These are phyloP conservation scores for Myiotriccus ornatus DNA, from an alignment of 2,797 vertebrate genomes.

Conservation along the genomic window DNA sequence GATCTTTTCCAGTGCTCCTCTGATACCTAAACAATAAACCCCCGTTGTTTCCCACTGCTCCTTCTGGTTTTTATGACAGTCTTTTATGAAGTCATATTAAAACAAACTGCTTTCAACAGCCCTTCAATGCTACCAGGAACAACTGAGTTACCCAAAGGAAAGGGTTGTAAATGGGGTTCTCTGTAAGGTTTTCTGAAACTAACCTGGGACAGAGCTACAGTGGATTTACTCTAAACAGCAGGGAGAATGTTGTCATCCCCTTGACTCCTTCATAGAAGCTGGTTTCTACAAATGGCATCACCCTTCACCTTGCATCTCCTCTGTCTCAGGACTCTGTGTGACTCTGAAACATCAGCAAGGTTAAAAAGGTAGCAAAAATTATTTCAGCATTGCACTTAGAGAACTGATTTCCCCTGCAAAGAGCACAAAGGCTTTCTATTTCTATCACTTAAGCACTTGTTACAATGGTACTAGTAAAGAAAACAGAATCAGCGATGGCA, in stretches of 20 bases:
- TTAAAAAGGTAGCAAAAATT: neutral
- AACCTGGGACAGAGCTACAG: neutral
- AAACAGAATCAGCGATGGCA: neutral
- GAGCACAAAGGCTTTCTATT: neutral
- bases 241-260: neutral
- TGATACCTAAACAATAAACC: neutral
- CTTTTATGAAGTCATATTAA: neutral
- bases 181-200: neutral
- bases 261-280: neutral
- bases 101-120: neutral
- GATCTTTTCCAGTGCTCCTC: neutral
- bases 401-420: neutral
- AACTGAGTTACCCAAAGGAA: neutral
- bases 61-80: neutral
- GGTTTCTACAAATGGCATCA: neutral
- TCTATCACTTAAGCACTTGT: neutral
- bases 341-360: neutral
- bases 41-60: neutral
- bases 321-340: neutral
- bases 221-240: neutral
- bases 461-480: neutral
- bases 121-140: neutral
- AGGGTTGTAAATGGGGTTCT: neutral
- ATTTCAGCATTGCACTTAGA: neutral
- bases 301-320: neutral